Base-by-base conservation (phyloP, 2,888 invertebrate species). In the Dicyrtomina minuta region DNA sequence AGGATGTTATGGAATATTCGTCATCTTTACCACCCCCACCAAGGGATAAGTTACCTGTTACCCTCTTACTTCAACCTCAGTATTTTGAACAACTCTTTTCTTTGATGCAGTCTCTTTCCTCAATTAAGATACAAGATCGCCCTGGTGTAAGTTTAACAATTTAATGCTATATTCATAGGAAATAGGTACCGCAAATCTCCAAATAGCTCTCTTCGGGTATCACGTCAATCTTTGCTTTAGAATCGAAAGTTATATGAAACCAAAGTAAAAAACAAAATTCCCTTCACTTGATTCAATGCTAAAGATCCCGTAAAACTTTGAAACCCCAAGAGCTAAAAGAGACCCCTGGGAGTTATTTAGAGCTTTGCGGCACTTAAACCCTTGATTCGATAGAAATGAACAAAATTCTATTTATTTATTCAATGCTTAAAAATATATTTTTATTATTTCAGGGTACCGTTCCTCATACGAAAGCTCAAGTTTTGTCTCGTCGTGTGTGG, bases 51-150 rank as follows among this genome's bases (percentile, higher is more conserved):
- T 84, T 95, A 55, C 96, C 96, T 0, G 93, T 94, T 15, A 85
- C 93, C 67, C 83, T 96, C 17, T 84, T 96, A 8, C 84, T 96
- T 43, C 89, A 91, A 80, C 90, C 93, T 12, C 89, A 89, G 64
- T 93, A 94, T 84, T 96, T 96, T 82, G 91, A 93, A 80, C 92
- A 94, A 77, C 86, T 96, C 1, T 94, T 96, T 82, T 89, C 89
- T 43, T 84, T 96, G 49, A 93, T 96, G 91, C 91, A 94, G 80
- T 92, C 91, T 1, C 84, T 96, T 22, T 93, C 93, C 58, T 89
- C 90, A 78, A 91, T 94, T 88, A 91, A 90, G 81, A 89, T 91
- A 17, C 86, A 88, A 0, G 87, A 89, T 0, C 88, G 90, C 79
- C 88, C 86, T 72, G 89, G 89, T 74, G 88, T 88, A 79, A 81